Conservation (phyloP, 1,140 invertebrate species). For the Scaptomyza pallida region DNA sequence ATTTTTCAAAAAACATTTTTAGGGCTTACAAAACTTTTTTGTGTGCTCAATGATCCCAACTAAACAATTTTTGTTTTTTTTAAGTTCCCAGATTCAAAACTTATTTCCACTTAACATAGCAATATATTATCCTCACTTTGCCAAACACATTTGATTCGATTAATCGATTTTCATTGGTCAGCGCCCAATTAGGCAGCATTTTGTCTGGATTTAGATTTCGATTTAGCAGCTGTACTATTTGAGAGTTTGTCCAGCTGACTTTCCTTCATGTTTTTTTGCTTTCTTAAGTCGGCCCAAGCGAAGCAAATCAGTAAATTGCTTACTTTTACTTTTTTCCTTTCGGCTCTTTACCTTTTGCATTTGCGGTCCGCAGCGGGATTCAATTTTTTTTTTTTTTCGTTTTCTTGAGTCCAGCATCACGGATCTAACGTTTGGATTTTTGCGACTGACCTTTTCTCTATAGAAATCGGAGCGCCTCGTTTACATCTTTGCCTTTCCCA, state of each 20-base stretch:
- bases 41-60: too few relatives aligned
- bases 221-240: conserved; percentile 33
- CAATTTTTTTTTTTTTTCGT: background rate
- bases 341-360: background rate
- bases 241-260: conserved; percentile 69
- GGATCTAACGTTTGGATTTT: conserved; percentile 41
- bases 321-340: conserved; percentile 73
- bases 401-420: background rate
- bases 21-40: too few relatives aligned
- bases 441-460: conserved; percentile 63
- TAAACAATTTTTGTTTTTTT: too few relatives aligned
- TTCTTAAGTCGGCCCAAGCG: conserved; percentile 51
- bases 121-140: too few relatives aligned
- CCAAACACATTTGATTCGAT: conserved; percentile 59
- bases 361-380: conserved; percentile 20
- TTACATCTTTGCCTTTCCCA: conserved; percentile 46
- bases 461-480: conserved; percentile 51
- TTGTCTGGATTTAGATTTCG: conserved; percentile 7
- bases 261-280: conserved; percentile 41
- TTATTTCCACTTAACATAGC: too few relatives aligned
- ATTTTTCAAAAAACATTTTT: too few relatives aligned
- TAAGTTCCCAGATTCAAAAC: too few relatives aligned
- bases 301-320: conserved; percentile 71
- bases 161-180: conserved; percentile 69
- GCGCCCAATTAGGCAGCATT: conserved; percentile 50